Base-by-base conservation (phyloP, 2,888 invertebrate species). In the Melanotus villosus region DNA sequence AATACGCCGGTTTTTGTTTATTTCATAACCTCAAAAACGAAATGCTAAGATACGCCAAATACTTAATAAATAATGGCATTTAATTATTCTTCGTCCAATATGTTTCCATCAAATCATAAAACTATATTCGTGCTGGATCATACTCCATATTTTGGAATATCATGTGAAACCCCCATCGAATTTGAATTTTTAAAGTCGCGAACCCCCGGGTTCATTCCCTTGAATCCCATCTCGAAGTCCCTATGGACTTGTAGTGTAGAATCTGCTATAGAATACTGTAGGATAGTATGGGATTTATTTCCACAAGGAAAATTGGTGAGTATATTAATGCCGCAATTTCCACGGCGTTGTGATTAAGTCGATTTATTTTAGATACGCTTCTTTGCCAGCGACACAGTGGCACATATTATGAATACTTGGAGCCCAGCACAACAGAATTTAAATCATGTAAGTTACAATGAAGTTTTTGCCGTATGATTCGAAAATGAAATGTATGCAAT, bases 221-320 rank as follows among this genome's bases (percentile, higher is more conserved):
- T 95, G 43, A 91, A 93, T 4, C 94, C 96, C 0, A 92, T 98
- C 70, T 92, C 92, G 71, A 99, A 99, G 85, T 94, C 96, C 0
- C 83, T 99, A 60, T 99, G 99, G 99, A 98, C 98, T 0, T 97
- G 95, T 80, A 94, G 95, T 75, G 95, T 98, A 0, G 99, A 99
- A 87, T 93, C 96, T 0, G 93, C 96, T 0, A 90, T 98, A 68
- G 99, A 99, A 84, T 99, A 98, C 82, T 96, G 97, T 78, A 90
- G 99, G 19, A 95, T 99, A 76, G 95, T 97, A 0, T 97, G 96
- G 94, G 99, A 99, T 85, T 87, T 99, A n/a, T 98, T 96, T 87
- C 97, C 98, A 0, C 90, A 90, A 68, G 94, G 93, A 68, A 95
- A 96, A 87, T 85, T 96, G 84, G 94, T 95, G 87, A 83, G 85